Conservation (phyloP, 2,888 invertebrate species). For the Drosophila macrospina region DNA sequence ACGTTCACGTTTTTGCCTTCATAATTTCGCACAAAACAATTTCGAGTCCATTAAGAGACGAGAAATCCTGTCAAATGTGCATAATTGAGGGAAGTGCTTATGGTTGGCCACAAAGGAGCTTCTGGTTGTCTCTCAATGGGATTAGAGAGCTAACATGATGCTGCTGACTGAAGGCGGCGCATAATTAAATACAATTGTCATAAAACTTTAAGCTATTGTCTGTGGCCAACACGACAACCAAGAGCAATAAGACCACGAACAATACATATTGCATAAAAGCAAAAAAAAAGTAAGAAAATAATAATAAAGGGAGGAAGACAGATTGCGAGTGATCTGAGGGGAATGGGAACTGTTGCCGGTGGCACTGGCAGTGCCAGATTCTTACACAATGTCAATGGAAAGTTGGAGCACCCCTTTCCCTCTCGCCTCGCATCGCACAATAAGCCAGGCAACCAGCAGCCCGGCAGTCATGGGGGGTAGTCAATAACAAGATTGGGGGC, state of each 20-base stretch:
- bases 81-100: constrained; percentile 53
- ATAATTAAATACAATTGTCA: constrained; percentile 78
- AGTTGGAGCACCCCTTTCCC: constrained; percentile 43
- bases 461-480: constrained; percentile 5
- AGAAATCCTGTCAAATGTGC: constrained; percentile 47
- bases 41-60: constrained; percentile 29
- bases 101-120: constrained; percentile 42
- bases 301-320: constrained; percentile 1
- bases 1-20: constrained; percentile 19
- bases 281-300: not conserved
- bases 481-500: constrained; percentile 26
- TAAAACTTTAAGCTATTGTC: constrained; percentile 75
- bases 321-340: not conserved
- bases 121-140: constrained; percentile 12
- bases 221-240: constrained; percentile 35
- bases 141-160: constrained; percentile 27
- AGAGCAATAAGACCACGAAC: constrained; percentile 4
- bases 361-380: constrained; percentile 17
- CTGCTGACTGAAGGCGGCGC: constrained; percentile 46
- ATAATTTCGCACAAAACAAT: constrained; percentile 37
- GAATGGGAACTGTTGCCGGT: not conserved
- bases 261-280: constrained; percentile 16
- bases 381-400: constrained; percentile 74
- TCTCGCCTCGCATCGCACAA: not conserved
- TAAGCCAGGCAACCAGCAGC: not conserved